Percentiles rank a stretch among this genome's conserved stretches.
phyloP scores from a whole-genome alignment of 2,888 invertebrate species.

The Epistrophella euchroma region DNA sequence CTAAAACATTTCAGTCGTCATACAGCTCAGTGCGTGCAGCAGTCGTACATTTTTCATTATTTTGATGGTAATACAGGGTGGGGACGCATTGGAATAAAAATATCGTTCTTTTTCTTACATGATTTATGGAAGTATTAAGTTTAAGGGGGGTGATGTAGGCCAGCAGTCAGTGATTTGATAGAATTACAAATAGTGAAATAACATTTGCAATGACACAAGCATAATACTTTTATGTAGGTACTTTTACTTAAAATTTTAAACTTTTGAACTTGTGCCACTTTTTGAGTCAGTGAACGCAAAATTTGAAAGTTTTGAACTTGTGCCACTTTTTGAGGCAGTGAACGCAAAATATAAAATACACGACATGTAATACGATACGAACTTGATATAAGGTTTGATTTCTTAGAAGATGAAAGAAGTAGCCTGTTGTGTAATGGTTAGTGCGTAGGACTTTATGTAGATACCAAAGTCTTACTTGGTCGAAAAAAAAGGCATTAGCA shows the following conservation, averaged over 20 bases:
- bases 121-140: neutral
- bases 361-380: neutral
- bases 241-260: no score
- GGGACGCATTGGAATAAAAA: no score
- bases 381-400: no score
- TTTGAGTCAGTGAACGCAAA: neutral
- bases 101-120: neutral
- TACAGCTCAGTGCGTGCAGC: conserved; percentile 1
- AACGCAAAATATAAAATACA: neutral
- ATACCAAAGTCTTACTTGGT: no score
- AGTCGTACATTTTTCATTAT: neutral
- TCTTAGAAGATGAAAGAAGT: no score
- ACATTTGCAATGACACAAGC: conserved; percentile 1
- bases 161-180: no score
- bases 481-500: no score
- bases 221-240: no score
- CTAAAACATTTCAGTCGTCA: no score
- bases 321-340: neutral
- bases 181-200: neutral
- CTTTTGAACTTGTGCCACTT: neutral
- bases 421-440: no score
- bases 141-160: no score
- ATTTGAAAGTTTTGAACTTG: conserved; percentile 17
- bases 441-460: no score
- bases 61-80: neutral